These are phyloP conservation scores for Choloepus didactylus DNA, from an alignment of 2,797 vertebrate species.

Conservation along the genomic window DNA sequence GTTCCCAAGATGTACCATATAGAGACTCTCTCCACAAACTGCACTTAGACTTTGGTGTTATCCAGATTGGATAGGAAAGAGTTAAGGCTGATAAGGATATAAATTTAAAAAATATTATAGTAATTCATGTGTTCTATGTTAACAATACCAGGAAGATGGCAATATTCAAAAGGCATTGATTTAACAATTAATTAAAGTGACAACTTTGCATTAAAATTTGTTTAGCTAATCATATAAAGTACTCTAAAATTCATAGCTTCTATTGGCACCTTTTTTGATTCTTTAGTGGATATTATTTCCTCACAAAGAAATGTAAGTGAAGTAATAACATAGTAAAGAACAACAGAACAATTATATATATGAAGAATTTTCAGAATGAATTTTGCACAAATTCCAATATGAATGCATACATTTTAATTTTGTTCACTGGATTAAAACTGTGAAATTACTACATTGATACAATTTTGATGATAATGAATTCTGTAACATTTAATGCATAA, in stretches of 20 bases:
- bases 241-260: neutral
- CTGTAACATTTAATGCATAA: conserved; percentile 84
- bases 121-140: neutral
- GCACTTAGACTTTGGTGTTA: neutral
- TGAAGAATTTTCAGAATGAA: neutral
- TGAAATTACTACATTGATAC: conserved; percentile 74
- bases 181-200: conserved; percentile 55
- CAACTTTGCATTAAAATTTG: neutral
- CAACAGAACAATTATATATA: neutral
- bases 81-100: neutral
- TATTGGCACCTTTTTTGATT: neutral
- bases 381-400: neutral
- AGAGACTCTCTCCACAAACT: neutral
- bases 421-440: neutral
- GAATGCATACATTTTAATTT: neutral
- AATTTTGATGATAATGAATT: conserved; percentile 87
- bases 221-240: neutral
- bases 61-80: neutral
- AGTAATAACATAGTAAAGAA: neutral
- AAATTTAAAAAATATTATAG: neutral
- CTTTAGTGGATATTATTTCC: neutral
- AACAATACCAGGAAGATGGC: neutral
- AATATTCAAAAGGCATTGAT: neutral
- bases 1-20: no score
- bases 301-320: neutral